Evolutionary conservation across 2,113 vertebrate genomes (phyloP), one percentile per base, ranked within the genome.

Genomic region (Pollachius pollachius): DNA sequence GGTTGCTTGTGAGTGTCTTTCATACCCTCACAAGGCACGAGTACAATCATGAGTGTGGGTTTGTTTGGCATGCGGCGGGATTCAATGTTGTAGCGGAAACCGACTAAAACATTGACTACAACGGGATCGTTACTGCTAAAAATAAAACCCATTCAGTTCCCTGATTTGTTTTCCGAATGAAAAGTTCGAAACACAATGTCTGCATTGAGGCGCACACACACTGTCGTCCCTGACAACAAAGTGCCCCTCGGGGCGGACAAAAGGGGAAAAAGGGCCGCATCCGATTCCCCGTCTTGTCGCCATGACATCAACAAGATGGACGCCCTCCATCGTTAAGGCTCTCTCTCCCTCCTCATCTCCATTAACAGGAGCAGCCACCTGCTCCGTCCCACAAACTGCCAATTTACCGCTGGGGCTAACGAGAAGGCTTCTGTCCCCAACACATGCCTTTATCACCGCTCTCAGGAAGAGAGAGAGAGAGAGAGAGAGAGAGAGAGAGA

Each of bases 1-100:
- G 78, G 77, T 27, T 72, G 74, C 81, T 86, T 72, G 77, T 79
- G 71, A 76, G 63, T 23, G 4, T 27, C 77, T 81, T 77, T 81
- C 30, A 82, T 73, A 75, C 75, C 48, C 71, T 71, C 48, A 80
- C 79, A 72, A 81, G 81, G 83, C 1, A 23, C 21, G 21, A 23
- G 21, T 23, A 2, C 21, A 23, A 23, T 23, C 21, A 1, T 1
- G 21, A 23, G 21, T 23, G 21, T 23, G 21, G 21, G 21, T 23
- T 23, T 23, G 30, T 30, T 5, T 62, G 79, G 79, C 71, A 65
- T 19, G 64, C 0, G 74, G 73, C 68, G 79, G 30, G 75, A 88
- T 67, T 64, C 60, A 52, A 18, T 61, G 62, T 34, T 72, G 78
- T 60, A 65, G 48, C 23, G 79, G 71, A 18, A 72, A 70, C 18